Base-by-base conservation (phyloP, 2,888 invertebrate species). In the Monoplex corrugatus region DNA sequence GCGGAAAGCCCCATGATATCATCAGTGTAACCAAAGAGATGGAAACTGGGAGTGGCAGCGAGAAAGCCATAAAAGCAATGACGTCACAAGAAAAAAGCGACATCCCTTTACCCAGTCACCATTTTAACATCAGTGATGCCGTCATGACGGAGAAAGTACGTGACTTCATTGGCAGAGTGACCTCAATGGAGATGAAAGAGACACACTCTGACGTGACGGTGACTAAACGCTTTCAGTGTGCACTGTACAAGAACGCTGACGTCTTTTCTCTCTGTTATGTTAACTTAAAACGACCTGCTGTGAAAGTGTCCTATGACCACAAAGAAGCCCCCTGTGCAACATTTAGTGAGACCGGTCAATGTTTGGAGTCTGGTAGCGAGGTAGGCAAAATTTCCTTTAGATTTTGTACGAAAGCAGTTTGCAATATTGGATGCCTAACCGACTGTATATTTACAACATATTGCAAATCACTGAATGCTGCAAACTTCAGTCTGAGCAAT, bases 191-290 rank as follows among this genome's bases (percentile, higher is more conserved):
- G 44, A 86, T 43, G 86, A 23, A 40, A 32, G 45, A 13, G 1
- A n/a, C n/a, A 16, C 35, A 35, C 35, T 44, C 86, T n/a, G 72
- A 68, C 28, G 72, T 86, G 28, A 72, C 1, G 68, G 72, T 86
- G 72, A 44, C 44, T 23, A 44, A 86, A 1, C 10, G 44, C 5
- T 86, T 86, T n/a, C 86, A 32, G 72, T 86, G 86, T 72, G 40
- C 35, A 16, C n/a, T 43, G 32, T 35, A 72, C 32, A 13, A 75
- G 0, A 78, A 87, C 35, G 32, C 32, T 13, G 45, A 78, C 28
- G 87, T 87, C 75, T 75, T 87, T 28, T 87, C 45, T 19, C 75
- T 87, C 1, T 87, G 87, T 75, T 75, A 57, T 45, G 6, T 3
- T 23, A 75, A 72, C n/a, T 19, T 32, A 0, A 75, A 68, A 35